These are phyloP conservation scores for Bradynema listronoti DNA, from an alignment of 1,140 invertebrate species.

Conservation along the genomic window DNA sequence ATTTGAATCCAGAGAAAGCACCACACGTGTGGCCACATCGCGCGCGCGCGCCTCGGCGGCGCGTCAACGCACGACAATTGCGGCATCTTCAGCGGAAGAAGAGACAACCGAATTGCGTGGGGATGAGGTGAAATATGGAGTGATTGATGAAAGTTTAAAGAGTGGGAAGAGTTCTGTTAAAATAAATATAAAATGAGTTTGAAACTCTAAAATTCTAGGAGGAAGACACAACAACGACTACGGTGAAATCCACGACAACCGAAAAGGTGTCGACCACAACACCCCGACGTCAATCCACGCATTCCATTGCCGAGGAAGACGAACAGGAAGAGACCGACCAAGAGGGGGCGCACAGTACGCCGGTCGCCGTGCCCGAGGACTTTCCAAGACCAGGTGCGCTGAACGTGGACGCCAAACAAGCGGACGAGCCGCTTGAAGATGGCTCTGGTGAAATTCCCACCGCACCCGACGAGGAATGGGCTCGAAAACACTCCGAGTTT, in stretches of 20 bases:
- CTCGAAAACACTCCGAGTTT: neutral
- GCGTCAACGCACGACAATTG: constrained; percentile 4
- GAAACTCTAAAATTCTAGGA: neutral
- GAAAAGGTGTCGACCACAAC: neutral
- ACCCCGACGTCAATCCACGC: neutral
- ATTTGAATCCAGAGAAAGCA: neutral
- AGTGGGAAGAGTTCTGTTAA: neutral
- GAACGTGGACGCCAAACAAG: constrained; percentile 13
- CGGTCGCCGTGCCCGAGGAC: constrained; percentile 5
- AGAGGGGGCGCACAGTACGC: neutral
- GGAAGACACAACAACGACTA: constrained; percentile 12
- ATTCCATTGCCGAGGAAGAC: neutral
- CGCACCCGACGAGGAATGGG: constrained; percentile 3
- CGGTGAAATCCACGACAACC: constrained; percentile 27
- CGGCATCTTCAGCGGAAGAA: neutral
- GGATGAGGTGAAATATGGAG: neutral
- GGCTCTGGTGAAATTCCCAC: constrained; percentile 4
- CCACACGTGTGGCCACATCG: too few relatives aligned
- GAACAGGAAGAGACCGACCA: neutral
- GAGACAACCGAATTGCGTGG: neutral
- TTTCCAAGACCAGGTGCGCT: constrained; percentile 30
- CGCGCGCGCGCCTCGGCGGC: too few relatives aligned
- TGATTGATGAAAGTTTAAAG: neutral
- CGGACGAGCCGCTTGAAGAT: neutral
- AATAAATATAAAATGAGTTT: neutral